Evolutionary conservation across 2,888 invertebrate species (phyloP), one percentile per base, ranked within the genome.

Genomic region (Leptothorax acervorum): DNA sequence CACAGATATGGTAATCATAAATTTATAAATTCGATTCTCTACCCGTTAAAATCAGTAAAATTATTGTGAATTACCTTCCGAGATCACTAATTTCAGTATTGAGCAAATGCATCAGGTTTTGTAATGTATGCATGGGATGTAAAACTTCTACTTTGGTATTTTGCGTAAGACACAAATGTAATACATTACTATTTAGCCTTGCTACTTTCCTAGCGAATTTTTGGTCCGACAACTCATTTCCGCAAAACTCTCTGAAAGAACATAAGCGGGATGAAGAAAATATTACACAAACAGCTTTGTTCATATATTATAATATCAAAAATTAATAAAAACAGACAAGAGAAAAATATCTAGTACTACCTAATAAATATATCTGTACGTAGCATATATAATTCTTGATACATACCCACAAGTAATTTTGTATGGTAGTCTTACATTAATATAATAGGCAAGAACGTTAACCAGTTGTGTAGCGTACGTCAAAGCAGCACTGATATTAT

Each of bases 401-500:
- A 90, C 93, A 91, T 93, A 97, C 97, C 97, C 96, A 93, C 97
- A 97, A 78, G 96, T 95, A 91, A 97, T 95, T 94, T 97, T 97
- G 90, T 97, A 97, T 55, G 99, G 99, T 93, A 99, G 96, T 88
- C 97, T 96, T 78, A 97, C 96, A 95, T 98, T 98, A 86, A 99
- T 96, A 94, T 97, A 97, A 95, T 97, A 98, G 71, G 98, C 97
- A 88, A 98, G 95, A 89, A 98, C 95, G 93, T 97, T 97, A 66
- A 97, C 96, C 90, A 99, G 96, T 95, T 99, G 99, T 83, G 98
- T 97, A 60, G 97, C 97, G 94, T 98, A 98, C 62, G 97, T 97
- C 63, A 99, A 96, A 76, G 98, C 99, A 88, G 97, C 98, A 94
- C 96, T 96, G 89, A 97, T 97, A 87, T 97, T 97, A 92, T 97